A percentile compares a stretch with the other conserved stretches of the same genome.
phyloP scores from a whole-genome alignment of 2,113 vertebrate genomes.

The Emydocephalus ijimae region DNA sequence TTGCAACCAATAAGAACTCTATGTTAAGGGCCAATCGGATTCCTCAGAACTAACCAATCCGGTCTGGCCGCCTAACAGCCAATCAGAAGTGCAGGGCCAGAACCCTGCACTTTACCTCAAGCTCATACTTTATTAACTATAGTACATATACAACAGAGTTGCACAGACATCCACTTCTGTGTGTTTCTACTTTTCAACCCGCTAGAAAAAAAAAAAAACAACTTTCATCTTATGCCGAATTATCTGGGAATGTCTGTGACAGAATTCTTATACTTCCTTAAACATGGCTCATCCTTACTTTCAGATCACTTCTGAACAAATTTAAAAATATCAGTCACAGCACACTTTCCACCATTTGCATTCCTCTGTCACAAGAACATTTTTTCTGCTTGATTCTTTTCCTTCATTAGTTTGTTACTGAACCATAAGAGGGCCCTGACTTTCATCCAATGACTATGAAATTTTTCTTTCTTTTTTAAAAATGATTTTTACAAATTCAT shows the following conservation, averaged over 20 bases:
- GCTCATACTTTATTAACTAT: too few species aligned
- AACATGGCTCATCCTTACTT: not conserved
- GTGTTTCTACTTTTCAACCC: not conserved
- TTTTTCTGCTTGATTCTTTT: not conserved
- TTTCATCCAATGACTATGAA: not conserved
- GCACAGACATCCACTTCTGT: not conserved
- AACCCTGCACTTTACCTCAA: too few species aligned
- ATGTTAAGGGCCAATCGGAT: too few species aligned
- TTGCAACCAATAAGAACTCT: too few species aligned
- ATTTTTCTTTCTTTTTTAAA: too few species aligned
- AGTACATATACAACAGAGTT: too few species aligned
- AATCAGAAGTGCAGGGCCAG: too few species aligned
- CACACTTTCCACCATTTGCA: not conserved
- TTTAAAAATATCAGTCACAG: not conserved
- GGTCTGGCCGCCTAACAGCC: too few species aligned
- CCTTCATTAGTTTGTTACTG: not conserved
- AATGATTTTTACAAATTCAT: too few species aligned
- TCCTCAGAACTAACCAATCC: too few species aligned
- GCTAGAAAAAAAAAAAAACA: not conserved
- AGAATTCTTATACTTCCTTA: not conserved
- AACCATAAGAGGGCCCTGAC: not conserved
- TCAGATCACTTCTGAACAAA: not conserved
- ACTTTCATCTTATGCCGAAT: not conserved
- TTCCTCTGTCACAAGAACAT: not conserved
- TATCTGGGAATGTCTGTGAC: not conserved